Evolutionary conservation across 2,797 vertebrate genomes (phyloP).

Genomic region (Aeoliscus strigatus): DNA sequence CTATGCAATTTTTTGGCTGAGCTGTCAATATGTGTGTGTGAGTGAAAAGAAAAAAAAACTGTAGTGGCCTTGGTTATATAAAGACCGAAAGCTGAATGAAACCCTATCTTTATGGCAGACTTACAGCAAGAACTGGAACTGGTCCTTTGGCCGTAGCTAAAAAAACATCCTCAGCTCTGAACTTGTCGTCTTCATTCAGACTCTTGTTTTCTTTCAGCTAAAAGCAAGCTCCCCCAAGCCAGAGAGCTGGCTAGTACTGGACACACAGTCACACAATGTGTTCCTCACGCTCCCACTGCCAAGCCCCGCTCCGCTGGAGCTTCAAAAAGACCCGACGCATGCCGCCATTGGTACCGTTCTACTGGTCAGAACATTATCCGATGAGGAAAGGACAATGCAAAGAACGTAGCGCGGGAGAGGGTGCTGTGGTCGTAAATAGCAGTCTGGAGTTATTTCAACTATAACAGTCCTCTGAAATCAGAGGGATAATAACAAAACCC

Average conservation of each 20-base stretch:
- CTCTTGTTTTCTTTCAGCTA: constrained; percentile 72
- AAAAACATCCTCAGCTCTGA: constrained; percentile 73
- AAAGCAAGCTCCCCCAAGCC: constrained; percentile 62
- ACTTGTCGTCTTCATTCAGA: constrained; percentile 70
- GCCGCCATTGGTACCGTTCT: constrained; percentile 35
- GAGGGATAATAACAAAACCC: constrained; percentile 66
- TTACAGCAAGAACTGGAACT: constrained; percentile 65
- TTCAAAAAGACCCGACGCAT: constrained; percentile 51
- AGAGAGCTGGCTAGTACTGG: constrained; percentile 62
- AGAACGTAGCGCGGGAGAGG: constrained; percentile 46
- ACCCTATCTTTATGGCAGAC: constrained; percentile 64
- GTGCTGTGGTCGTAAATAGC: constrained; percentile 62
- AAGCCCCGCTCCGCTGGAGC: constrained; percentile 32
- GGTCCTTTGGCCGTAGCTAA: constrained; percentile 66
- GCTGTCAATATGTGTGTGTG: constrained; percentile 49
- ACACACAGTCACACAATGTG: constrained; percentile 65
- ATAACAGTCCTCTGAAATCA: constrained; percentile 68
- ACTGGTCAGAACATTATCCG: constrained; percentile 47
- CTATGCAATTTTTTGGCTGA: constrained; percentile 45
- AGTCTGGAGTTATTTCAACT: constrained; percentile 62
- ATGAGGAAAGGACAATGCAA: constrained; percentile 42
- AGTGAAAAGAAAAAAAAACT: constrained; percentile 14
- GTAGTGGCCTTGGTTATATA: constrained; percentile 61
- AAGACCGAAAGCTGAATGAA: constrained; percentile 67
- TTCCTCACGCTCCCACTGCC: constrained; percentile 50